These are phyloP conservation scores for Ennomos quercinarius DNA, from an alignment of 2,888 invertebrate genomes.

Conservation along the genomic window DNA sequence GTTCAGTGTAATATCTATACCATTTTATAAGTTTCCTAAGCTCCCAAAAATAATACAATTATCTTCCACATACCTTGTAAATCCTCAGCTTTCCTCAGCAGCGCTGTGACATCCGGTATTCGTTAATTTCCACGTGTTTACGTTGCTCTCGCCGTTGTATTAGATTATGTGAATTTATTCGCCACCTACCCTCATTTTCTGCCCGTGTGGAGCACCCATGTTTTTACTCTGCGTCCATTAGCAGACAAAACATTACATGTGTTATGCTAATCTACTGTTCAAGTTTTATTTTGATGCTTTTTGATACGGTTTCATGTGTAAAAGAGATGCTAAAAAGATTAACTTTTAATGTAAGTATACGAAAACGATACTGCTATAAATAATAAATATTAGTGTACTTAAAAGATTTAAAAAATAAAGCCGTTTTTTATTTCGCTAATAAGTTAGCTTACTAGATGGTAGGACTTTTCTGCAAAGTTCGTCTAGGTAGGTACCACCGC, in stretches of 20 bases:
- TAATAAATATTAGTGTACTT: too few species aligned
- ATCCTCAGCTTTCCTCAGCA: slow-evolving; percentile 3
- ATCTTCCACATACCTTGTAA: not conserved
- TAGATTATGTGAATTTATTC: slow-evolving; percentile 73
- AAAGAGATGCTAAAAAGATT: too few species aligned
- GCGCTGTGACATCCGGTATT: slow-evolving; percentile 42
- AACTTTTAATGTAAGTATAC: too few species aligned
- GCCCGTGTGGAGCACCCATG: slow-evolving; percentile 22
- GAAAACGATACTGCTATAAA: too few species aligned
- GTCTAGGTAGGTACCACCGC: too few species aligned
- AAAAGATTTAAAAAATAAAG: too few species aligned
- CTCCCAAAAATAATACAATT: too few species aligned
- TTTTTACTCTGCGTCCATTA: slow-evolving; percentile 23
- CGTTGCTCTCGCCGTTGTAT: slow-evolving; percentile 62
- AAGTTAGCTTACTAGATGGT: too few species aligned
- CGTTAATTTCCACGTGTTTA: slow-evolving; percentile 73
- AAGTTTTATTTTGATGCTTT: slow-evolving; percentile 11
- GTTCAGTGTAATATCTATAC: too few species aligned
- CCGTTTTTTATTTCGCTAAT: too few species aligned
- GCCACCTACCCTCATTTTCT: slow-evolving; percentile 50
- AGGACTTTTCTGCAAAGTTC: too few species aligned
- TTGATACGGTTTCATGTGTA: slow-evolving; percentile 7
- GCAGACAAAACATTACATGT: slow-evolving; percentile 29
- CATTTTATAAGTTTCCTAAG: too few species aligned
- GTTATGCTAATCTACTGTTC: slow-evolving; percentile 34